Evolutionary conservation across 23 tunicate genomes (phyloP).

Genomic region (Diplosoma virens): DNA sequence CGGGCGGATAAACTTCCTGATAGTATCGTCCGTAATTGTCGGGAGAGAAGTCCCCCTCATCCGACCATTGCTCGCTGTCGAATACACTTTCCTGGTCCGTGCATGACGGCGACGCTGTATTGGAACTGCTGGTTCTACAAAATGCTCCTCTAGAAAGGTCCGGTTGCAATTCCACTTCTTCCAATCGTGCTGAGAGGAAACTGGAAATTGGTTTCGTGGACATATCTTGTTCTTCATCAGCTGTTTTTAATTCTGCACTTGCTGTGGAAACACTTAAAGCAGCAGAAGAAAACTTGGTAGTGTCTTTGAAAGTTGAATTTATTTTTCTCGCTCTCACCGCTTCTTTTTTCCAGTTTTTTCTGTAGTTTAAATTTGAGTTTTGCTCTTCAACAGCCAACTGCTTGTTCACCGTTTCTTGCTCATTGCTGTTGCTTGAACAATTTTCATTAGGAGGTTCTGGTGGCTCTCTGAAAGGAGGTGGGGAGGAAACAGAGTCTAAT

Average conservation of each 20-base stretch:
- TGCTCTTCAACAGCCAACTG: background rate
- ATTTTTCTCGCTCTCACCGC: too few relatives aligned
- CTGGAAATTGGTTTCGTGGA: background rate
- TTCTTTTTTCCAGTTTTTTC: too few relatives aligned
- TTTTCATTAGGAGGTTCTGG: background rate
- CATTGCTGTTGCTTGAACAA: background rate
- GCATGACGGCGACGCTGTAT: background rate
- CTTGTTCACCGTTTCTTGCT: background rate
- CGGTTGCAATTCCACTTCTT: background rate
- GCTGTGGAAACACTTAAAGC: background rate
- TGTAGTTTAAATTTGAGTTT: background rate
- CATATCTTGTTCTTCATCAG: background rate
- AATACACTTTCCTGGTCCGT: background rate
- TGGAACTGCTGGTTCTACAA: background rate
- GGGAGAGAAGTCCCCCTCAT: background rate
- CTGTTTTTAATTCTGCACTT: background rate
- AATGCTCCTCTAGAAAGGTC: background rate
- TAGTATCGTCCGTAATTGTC: constrained; percentile 7
- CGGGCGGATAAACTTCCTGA: constrained; percentile 19
- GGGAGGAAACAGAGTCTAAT: background rate
- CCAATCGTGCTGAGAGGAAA: background rate
- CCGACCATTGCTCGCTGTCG: constrained; percentile 12
- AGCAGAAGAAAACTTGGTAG: constrained; percentile 11
- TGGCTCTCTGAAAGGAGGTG: background rate
- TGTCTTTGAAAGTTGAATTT: too few relatives aligned